Evolutionary conservation across 2,888 invertebrate species (phyloP).

Genomic region (Pristionchus fissidentatus): DNA sequence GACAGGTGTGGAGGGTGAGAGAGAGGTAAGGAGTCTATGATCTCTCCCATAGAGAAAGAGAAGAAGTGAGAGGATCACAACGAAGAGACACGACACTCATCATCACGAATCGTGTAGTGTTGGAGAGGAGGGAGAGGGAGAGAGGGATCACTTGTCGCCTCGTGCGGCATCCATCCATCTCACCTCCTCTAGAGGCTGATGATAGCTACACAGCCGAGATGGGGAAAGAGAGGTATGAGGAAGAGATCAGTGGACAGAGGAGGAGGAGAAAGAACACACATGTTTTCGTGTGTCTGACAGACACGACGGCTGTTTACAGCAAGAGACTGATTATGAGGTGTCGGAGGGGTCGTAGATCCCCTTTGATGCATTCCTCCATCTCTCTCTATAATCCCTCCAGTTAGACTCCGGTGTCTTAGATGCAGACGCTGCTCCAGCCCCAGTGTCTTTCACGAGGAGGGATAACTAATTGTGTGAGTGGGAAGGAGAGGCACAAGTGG

Average conservation of each 20-base stretch:
- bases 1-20: slow-evolving; percentile 16
- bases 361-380: no score
- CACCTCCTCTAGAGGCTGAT: no score
- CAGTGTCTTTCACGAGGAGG: slow-evolving; percentile 3
- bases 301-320: neutral
- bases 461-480: slow-evolving; percentile 42
- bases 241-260: neutral
- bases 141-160: slow-evolving; percentile 37
- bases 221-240: neutral
- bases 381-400: neutral
- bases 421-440: neutral
- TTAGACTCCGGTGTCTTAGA: slow-evolving; percentile 7
- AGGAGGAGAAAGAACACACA: neutral
- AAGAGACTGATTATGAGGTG: neutral
- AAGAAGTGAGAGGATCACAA: neutral
- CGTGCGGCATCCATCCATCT: slow-evolving; percentile 12
- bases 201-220: no score
- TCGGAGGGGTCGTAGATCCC: no score
- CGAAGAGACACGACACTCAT: slow-evolving; percentile 27
- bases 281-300: neutral
- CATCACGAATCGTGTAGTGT: slow-evolving; percentile 34
- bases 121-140: slow-evolving; percentile 11
- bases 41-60: no score
- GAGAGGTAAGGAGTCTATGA: neutral
- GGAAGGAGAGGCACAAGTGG: slow-evolving; percentile 40